A percentile compares a stretch with the other conserved stretches of the same genome.
These are phyloP conservation scores for Naja naja DNA, from an alignment of 2,113 vertebrate genomes.

Conservation along the genomic window DNA sequence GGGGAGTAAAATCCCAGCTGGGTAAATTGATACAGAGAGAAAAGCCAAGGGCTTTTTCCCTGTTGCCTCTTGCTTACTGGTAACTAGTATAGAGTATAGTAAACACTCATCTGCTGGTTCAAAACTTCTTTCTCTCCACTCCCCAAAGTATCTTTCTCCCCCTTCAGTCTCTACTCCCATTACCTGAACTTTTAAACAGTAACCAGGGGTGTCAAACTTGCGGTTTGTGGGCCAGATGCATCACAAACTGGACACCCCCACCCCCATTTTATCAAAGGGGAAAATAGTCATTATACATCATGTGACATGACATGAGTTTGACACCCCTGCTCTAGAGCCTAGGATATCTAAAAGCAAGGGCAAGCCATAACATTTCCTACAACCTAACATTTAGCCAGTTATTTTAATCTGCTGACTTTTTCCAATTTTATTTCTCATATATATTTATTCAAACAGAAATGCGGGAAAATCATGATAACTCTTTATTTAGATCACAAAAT, in stretches of 20 bases:
- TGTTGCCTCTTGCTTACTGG: background rate
- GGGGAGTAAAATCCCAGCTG: background rate
- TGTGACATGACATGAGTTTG: background rate
- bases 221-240: accelerated
- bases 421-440: background rate
- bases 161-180: background rate
- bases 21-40: background rate
- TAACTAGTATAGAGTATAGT: background rate
- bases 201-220: background rate
- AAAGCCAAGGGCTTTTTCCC: background rate
- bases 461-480: background rate
- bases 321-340: background rate
- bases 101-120: background rate
- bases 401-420: background rate
- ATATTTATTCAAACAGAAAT: background rate
- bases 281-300: background rate
- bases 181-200: background rate
- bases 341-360: background rate
- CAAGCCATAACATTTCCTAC: background rate
- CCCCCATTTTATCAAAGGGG: too few relatives aligned
- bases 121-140: background rate
- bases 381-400: background rate
- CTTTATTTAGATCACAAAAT: background rate
- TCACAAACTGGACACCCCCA: background rate
- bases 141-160: background rate